Conservation (phyloP, 2,888 invertebrate species). For the Clitarchus hookeri region DNA sequence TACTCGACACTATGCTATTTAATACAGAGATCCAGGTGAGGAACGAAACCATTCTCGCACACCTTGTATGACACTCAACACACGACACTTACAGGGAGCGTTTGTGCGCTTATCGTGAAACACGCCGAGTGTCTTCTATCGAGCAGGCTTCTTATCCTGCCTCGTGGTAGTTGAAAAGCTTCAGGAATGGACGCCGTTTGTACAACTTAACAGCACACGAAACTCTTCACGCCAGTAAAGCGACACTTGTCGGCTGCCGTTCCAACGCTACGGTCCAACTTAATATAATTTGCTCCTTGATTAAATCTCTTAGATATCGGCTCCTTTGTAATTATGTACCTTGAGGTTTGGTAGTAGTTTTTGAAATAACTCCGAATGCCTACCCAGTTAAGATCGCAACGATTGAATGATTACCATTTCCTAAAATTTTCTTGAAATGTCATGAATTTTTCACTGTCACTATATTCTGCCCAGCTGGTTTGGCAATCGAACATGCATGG, state of each 20-base stretch:
- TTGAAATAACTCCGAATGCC: too few species aligned
- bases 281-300: too few species aligned
- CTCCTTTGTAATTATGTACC: too few species aligned
- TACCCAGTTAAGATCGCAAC: too few species aligned
- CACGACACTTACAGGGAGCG: not conserved
- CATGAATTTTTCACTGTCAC: too few species aligned
- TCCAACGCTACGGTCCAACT: not conserved
- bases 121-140: not conserved
- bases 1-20: not conserved
- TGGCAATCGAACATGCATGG: too few species aligned
- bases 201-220: not conserved
- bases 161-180: not conserved
- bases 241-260: not conserved
- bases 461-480: too few species aligned
- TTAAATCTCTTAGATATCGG: too few species aligned
- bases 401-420: too few species aligned
- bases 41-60: not conserved
- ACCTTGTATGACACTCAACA: not conserved
- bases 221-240: not conserved
- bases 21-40: not conserved
- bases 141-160: not conserved
- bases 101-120: not conserved
- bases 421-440: too few species aligned
- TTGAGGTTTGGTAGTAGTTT: too few species aligned
- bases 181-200: not conserved